These are phyloP conservation scores for Trissolcus brochymenae DNA, from an alignment of 2,888 invertebrate species.

Conservation along the genomic window DNA sequence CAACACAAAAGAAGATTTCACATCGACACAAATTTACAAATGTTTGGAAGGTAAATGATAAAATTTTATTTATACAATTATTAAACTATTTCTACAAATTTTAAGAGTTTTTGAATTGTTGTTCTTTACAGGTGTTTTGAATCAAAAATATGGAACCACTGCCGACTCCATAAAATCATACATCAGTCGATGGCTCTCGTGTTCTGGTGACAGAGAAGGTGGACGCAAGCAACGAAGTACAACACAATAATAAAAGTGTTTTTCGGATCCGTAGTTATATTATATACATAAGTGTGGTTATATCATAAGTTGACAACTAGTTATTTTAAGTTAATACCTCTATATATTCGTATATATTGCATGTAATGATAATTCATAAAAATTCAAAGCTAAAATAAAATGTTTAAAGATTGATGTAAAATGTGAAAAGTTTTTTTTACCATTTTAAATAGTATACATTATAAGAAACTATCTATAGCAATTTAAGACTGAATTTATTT, in stretches of 20 bases:
- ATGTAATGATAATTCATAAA: not conserved
- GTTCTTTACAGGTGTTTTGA: not conserved
- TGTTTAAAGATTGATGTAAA: not conserved
- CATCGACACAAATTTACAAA: not conserved
- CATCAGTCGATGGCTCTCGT: not conserved
- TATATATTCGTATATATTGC: not conserved
- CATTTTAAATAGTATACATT: not conserved
- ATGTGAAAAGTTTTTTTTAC: not conserved
- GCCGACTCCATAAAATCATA: not conserved
- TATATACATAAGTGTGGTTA: not conserved
- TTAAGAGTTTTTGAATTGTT: no score
- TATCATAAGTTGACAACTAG: no score
- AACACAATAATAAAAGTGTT: not conserved
- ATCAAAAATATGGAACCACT: not conserved
- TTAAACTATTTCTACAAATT: no score
- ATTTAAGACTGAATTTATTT: not conserved
- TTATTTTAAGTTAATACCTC: not conserved
- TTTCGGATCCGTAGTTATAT: no score
- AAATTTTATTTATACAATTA: not conserved
- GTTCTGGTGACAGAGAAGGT: not conserved
- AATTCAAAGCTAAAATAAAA: not conserved
- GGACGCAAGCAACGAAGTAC: not conserved
- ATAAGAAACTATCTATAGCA: no score
- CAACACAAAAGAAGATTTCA: slow-evolving; percentile 7
- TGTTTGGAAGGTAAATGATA: not conserved